phyloP scores from a whole-genome alignment of 2,888 invertebrate species.

The Agrenia bidenticulata region DNA sequence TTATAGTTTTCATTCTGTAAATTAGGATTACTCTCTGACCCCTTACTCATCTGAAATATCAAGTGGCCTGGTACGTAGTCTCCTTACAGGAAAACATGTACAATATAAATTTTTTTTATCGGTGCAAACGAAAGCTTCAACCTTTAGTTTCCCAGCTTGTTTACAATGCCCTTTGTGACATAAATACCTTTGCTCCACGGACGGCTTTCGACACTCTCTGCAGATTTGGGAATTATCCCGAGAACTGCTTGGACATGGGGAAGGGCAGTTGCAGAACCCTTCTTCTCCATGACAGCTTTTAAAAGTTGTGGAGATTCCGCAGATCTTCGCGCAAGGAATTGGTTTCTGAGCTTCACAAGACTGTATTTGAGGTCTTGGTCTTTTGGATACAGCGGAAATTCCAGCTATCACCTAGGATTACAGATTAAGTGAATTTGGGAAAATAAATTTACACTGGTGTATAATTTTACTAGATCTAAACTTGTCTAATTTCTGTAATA shows the following conservation, averaged over 20 bases:
- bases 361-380: not conserved
- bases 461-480: no score
- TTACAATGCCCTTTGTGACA: slow-evolving; percentile 11
- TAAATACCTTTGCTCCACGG: not conserved
- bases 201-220: slow-evolving; percentile 4
- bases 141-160: not conserved
- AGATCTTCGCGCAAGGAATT: slow-evolving; percentile 12
- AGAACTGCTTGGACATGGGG: not conserved
- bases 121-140: slow-evolving; percentile 4
- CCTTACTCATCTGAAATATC: no score
- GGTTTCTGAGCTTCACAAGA: not conserved
- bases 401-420: not conserved
- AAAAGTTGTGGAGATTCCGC: slow-evolving; percentile 13
- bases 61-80: no score
- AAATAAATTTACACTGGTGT: no score
- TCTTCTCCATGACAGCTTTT: slow-evolving; percentile 4
- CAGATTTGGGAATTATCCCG: not conserved
- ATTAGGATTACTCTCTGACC: no score
- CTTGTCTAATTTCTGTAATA: no score
- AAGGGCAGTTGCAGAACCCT: slow-evolving; percentile 9
- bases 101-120: slow-evolving; percentile 4
- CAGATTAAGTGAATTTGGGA: no score
- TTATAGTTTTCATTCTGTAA: no score
- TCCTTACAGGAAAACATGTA: slow-evolving; percentile 10
- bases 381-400: not conserved